Evolutionary conservation across 2,888 invertebrate genomes (phyloP), one percentile per base, ranked within the genome.

Genomic region (Allacma fusca): DNA sequence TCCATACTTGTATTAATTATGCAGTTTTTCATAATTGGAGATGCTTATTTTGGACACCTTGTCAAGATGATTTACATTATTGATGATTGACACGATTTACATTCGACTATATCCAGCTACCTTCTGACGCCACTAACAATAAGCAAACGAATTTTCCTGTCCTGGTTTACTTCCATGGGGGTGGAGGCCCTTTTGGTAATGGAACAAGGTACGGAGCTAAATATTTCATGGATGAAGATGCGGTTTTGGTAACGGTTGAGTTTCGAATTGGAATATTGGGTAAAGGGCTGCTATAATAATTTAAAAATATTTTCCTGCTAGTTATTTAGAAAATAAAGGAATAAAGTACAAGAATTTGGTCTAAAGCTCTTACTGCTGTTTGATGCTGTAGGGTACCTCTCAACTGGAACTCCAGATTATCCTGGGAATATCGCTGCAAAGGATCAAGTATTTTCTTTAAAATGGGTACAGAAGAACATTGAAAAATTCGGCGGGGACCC

Each of bases 111-210:
- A 40, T 40, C 13, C 13, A 40, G 40, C 13, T 40, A 40, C 40
- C 40, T 9, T 50, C 50, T 50, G n/a, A 9, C 9, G 9, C 5
- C 34, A 7, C 34, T 9, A 34, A 9, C 34, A 16, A n/a, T n/a
- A n/a, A n/a, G n/a, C n/a, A 57, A 57, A 16, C 19, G 16, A 21
- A 57, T 4, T 16, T 62, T 62, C 64, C 69, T 7, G 76, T 77
- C 0, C 21, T 78, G 28, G 29, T 78, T 16, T 78, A 71, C n/a
- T 21, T 78, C 21, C 78, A 78, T 34, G 78, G 75, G 1, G 78
- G 78, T 0, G 50, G 62, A 1, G 57, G 59, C 4, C 19, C 57
- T 40, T 50, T 50, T 16, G 78, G 72, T 12, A 73, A 78, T 24
- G 74, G 73, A 0, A 68, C 70, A 9, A 23, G 74, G 7, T 78